Conservation (phyloP, 2,888 invertebrate species). For the Tenthredo livida region DNA sequence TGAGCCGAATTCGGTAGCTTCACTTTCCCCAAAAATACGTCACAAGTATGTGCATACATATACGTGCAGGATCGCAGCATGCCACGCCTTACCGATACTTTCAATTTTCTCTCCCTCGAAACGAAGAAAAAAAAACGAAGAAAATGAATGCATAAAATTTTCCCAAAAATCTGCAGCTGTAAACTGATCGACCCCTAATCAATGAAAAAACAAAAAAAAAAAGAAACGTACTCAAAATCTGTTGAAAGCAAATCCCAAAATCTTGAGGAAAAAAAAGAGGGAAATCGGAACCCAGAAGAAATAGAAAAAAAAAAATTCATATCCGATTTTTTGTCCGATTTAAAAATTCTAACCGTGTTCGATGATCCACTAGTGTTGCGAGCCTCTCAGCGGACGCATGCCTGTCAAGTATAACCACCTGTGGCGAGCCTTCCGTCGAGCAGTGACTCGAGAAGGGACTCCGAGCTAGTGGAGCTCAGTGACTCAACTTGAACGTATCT, state of each 20-base stretch:
- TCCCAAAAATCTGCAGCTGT: not conserved
- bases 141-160: not conserved
- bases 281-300: not conserved
- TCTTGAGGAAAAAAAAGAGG: not conserved
- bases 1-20: not conserved
- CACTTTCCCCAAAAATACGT: conserved; percentile 39
- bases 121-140: not conserved
- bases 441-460: conserved; percentile 53
- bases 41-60: not conserved
- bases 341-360: not conserved
- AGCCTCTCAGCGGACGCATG: conserved; percentile 8
- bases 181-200: not conserved
- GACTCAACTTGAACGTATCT: conserved; percentile 30
- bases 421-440: conserved; percentile 64
- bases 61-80: not conserved
- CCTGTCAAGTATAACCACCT: conserved; percentile 63
- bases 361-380: not conserved
- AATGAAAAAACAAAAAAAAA: not conserved
- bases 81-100: not conserved
- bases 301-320: too few species aligned
- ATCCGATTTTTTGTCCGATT: not conserved
- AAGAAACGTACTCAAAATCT: not conserved
- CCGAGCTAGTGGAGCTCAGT: not conserved
- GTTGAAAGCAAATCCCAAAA: too few species aligned
- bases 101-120: conserved; percentile 2